Evolutionary conservation across 2,797 vertebrate species (phyloP), one percentile per base, ranked within the genome.

Genomic region (Petrocephalus schoutedeni): DNA sequence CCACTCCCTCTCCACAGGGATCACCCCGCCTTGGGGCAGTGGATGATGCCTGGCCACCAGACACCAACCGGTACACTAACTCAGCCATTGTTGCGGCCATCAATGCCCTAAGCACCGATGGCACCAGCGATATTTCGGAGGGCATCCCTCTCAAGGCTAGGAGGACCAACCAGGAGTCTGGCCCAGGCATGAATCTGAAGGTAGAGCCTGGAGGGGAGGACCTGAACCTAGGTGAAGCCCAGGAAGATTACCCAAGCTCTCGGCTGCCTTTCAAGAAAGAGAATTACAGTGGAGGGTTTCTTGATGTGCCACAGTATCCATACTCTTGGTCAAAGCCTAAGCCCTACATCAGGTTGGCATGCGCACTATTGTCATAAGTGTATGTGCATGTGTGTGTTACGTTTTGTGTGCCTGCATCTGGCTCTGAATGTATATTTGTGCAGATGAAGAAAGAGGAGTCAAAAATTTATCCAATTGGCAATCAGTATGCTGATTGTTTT

Each of bases 51-150:
- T 97, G 97, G 97, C 92, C 96, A 77, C 95, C 95, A 61, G 95
- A 93, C 92, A 95, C 94, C 89, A 96, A 96, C 84, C 96, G 97
- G 91, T 97, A 96, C 88, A 96, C 97, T 91, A 97, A 96, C 93
- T 97, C 96, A 0, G 97, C 97, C 90, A 97, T 97, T 0, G 96
- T 97, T 0, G 97, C 96, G 0, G 97, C 97, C 91, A 97, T 97
- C 92, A 97, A 97, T 0, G 97, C 97, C 14, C 96, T 97, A 89
- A 97, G 95, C 93, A 97, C 97, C 0, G 97, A 97, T 90, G 91
- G 95, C 90, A 92, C 95, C 53, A 93, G 95, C 0, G 97, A 97
- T 57, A 94, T 97, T 92, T 94, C 93, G 0, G 96, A 97, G 0
- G 96, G 96, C 0, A 95, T 97, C 89, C 97, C 97, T 4, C 85